phyloP scores from a whole-genome alignment of 2,113 vertebrate species.

The Morone saxatilis region DNA sequence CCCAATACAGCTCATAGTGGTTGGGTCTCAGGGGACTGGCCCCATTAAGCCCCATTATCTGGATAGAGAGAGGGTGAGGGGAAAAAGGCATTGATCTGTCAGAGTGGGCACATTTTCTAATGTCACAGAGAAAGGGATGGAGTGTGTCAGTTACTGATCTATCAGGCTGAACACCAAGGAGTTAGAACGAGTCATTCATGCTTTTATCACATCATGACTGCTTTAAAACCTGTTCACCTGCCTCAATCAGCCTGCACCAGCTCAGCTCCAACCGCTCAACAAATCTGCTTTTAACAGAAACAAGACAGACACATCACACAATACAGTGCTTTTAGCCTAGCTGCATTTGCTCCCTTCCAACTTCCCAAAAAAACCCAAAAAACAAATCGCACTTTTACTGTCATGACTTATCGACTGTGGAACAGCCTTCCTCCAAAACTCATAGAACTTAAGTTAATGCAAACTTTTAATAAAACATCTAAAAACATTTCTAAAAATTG shows the following conservation, averaged over 20 bases:
- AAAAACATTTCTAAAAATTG: too few species aligned
- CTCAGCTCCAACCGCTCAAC: not conserved
- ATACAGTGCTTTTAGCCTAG: not conserved
- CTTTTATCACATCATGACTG: not conserved
- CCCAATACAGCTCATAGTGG: constrained; percentile 9
- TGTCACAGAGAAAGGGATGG: constrained; percentile 5
- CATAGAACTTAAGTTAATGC: too few species aligned
- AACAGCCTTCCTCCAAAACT: too few species aligned
- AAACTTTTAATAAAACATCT: too few species aligned
- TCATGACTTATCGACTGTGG: too few species aligned
- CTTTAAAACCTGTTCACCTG: not conserved
- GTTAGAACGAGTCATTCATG: not conserved
- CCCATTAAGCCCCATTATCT: constrained; percentile 79
- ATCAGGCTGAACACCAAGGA: not conserved
- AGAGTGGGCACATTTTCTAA: constrained; percentile 34
- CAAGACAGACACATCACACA: not conserved
- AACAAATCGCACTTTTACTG: too few species aligned
- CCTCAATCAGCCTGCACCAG: not conserved
- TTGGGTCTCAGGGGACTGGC: constrained; percentile 60
- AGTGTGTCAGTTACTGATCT: not conserved
- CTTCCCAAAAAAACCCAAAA: too few species aligned
- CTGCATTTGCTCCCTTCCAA: not conserved
- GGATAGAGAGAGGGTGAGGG: constrained; percentile 54
- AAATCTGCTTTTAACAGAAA: not conserved
- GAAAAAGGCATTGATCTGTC: constrained; percentile 58